These are phyloP conservation scores for Setophaga kirtlandii DNA, from an alignment of 2,113 vertebrate species.

Conservation along the genomic window DNA sequence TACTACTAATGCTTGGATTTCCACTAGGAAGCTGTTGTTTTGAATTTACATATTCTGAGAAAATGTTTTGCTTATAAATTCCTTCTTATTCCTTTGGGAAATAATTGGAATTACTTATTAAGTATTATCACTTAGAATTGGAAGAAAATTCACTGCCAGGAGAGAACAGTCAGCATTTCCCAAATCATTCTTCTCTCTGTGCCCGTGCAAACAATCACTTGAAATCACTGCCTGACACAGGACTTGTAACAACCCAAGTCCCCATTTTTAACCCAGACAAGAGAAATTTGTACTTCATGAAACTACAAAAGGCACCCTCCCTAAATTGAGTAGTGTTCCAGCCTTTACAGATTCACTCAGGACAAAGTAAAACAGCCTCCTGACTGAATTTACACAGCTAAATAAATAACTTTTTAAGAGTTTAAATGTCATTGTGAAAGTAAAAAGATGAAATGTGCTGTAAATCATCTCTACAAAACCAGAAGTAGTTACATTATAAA, in stretches of 20 bases:
- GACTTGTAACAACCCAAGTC: not conserved
- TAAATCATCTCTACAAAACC: conserved; percentile 33
- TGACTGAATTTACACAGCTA: conserved; percentile 1
- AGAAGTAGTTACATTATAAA: conserved; percentile 49
- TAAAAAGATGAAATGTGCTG: not conserved
- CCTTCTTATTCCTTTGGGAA: not conserved
- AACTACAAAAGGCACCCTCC: not conserved
- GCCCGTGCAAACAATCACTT: not conserved
- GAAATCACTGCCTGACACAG: not conserved
- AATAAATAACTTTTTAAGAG: conserved; percentile 9
- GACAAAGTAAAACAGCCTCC: conserved; percentile 34
- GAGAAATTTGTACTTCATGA: not conserved
- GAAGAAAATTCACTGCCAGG: not conserved
- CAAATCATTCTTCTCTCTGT: not conserved
- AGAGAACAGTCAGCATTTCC: not conserved
- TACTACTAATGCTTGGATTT: not conserved
- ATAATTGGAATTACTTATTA: not conserved
- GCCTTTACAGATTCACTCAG: not conserved
- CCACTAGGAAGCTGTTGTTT: not conserved
- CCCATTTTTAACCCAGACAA: not conserved
- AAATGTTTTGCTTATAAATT: not conserved
- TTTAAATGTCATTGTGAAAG: not conserved
- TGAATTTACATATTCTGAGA: not conserved
- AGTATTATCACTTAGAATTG: not conserved
- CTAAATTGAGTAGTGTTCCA: not conserved